A percentile compares a stretch with the other conserved stretches of the same genome.
Evolutionary conservation across 1,140 invertebrate species (phyloP).

Genomic region (Limonius californicus): DNA sequence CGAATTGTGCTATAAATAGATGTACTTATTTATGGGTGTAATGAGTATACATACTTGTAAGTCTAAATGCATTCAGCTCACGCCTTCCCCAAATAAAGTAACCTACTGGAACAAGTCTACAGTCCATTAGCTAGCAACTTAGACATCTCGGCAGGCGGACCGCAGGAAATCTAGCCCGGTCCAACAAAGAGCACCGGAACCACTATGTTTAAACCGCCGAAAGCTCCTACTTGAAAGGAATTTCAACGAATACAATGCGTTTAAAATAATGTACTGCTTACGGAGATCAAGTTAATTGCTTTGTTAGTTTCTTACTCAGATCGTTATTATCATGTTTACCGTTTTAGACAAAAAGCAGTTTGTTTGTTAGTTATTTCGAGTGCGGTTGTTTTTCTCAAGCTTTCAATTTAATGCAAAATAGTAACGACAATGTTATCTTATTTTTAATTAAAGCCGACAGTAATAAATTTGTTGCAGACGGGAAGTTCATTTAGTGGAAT

Average conservation of each 20-base stretch:
- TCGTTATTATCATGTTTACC: too few relatives aligned
- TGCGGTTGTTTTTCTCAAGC: too few relatives aligned
- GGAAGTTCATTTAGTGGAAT: too few relatives aligned
- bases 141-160: conserved; percentile 1
- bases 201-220: conserved; percentile 9
- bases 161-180: conserved; percentile 3
- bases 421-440: too few relatives aligned
- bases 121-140: conserved; percentile 9
- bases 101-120: conserved; percentile 10
- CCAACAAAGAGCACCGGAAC: conserved; percentile 7
- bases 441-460: too few relatives aligned
- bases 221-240: conserved; percentile 6
- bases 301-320: background rate
- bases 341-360: too few relatives aligned
- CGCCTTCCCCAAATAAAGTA: conserved; percentile 9
- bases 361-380: too few relatives aligned
- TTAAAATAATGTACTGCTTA: background rate
- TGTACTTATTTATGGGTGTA: too few relatives aligned
- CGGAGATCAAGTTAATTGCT: background rate
- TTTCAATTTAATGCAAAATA: too few relatives aligned
- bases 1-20: too few relatives aligned
- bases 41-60: too few relatives aligned
- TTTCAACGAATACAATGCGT: conserved; percentile 3
- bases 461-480: too few relatives aligned
- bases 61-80: background rate